These are phyloP conservation scores for Trissolcus brochymenae DNA, from an alignment of 2,888 invertebrate species.

Conservation along the genomic window DNA sequence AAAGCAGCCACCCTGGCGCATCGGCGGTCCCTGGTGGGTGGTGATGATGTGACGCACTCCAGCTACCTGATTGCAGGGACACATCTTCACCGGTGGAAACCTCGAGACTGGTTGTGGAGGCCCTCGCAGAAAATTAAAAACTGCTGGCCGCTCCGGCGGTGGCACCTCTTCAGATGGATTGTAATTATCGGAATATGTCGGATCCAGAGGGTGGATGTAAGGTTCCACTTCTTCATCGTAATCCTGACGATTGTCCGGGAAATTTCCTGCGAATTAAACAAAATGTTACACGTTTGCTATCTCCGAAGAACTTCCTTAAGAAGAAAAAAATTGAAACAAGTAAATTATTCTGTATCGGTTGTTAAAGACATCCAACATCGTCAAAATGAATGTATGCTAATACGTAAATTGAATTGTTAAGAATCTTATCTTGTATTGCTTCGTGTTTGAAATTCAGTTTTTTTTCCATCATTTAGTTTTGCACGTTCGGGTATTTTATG, in stretches of 20 bases:
- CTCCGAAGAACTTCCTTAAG: no score
- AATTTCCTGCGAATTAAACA: background rate
- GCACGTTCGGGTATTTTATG: no score
- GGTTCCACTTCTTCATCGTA: conserved; percentile 35
- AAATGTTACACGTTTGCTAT: no score
- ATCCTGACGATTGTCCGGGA: conserved; percentile 46
- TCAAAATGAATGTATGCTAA: no score
- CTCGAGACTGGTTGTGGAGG: background rate
- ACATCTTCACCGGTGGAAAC: conserved; percentile 31
- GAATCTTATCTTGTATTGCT: no score
- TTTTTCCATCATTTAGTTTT: no score
- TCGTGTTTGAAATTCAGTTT: no score
- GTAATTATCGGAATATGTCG: conserved; percentile 36
- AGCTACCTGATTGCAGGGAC: conserved; percentile 27
- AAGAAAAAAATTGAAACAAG: no score
- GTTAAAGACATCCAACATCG: no score
- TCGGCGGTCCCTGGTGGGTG: background rate
- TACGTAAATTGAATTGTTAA: no score
- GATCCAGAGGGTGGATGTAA: conserved; percentile 27
- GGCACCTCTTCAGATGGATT: conserved; percentile 25
- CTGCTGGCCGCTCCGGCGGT: conserved; percentile 8
- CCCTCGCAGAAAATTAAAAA: conserved; percentile 25
- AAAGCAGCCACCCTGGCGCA: conserved; percentile 20
- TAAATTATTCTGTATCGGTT: no score
- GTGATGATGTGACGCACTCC: conserved; percentile 3